A percentile compares a stretch with the other conserved stretches of the same genome.
Evolutionary conservation across 2,888 invertebrate genomes (phyloP).

Genomic region (Ellobium chinense): DNA sequence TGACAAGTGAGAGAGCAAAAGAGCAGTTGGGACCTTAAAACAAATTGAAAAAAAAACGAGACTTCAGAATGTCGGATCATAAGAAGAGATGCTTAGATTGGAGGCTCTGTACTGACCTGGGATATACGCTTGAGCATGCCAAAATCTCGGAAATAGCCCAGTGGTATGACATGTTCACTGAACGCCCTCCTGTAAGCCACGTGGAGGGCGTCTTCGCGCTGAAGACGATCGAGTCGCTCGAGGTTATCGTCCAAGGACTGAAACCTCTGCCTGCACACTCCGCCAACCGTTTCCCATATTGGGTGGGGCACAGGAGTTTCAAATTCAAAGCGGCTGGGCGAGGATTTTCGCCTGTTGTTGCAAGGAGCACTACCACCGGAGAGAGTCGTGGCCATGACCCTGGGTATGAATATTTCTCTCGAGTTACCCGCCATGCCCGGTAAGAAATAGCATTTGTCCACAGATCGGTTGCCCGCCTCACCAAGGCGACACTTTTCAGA

Average conservation of each 20-base stretch:
- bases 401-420: not conserved
- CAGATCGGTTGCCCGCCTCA: not conserved
- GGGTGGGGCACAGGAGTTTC: not conserved
- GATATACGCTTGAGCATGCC: not conserved
- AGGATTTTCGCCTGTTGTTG: not conserved
- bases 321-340: not conserved
- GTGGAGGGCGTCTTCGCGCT: not conserved
- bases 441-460: not conserved
- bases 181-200: conserved; percentile 5
- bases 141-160: not conserved
- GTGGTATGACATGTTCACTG: not conserved
- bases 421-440: not conserved
- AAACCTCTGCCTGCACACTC: not conserved
- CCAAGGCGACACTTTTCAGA: not conserved
- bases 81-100: not conserved
- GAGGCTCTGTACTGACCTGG: conserved; percentile 15
- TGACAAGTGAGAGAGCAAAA: no score
- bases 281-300: not conserved
- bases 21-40: no score
- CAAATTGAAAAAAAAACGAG: not conserved
- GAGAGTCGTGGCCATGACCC: not conserved
- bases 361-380: not conserved
- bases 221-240: not conserved
- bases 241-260: not conserved
- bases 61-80: not conserved